A percentile compares a stretch with the other conserved stretches of the same genome.
Evolutionary conservation across 2,888 invertebrate species (phyloP).

Genomic region (Aphidoletes aphidimyza): DNA sequence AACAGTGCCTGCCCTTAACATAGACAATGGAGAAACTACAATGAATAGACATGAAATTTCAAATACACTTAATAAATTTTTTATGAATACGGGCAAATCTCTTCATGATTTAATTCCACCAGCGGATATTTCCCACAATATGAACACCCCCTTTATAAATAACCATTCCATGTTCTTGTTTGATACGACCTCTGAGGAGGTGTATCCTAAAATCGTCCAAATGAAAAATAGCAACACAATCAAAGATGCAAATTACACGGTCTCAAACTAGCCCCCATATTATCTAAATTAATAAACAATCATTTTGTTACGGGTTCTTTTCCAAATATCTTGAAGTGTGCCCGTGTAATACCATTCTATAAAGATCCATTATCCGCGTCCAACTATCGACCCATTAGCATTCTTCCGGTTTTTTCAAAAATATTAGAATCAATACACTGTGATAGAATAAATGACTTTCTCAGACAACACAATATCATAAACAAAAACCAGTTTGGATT

Average conservation of each 20-base stretch:
- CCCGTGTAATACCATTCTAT: background rate
- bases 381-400: constrained; percentile 2
- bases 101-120: no score
- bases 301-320: no score
- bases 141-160: no score
- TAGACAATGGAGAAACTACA: no score
- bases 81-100: no score
- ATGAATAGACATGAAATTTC: no score
- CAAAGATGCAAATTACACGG: background rate
- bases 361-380: background rate
- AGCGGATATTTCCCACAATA: no score
- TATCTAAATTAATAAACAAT: background rate
- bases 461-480: background rate
- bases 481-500: background rate
- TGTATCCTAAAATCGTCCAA: no score
- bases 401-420: background rate
- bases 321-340: background rate
- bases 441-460: background rate
- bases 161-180: no score
- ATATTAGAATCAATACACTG: background rate
- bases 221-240: no score
- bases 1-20: background rate
- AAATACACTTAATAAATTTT: no score
- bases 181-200: no score
- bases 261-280: background rate